Evolutionary conservation across 2,888 invertebrate genomes (phyloP), one percentile per base, ranked within the genome.

Genomic region (Sphaerophoria rueppellii): DNA sequence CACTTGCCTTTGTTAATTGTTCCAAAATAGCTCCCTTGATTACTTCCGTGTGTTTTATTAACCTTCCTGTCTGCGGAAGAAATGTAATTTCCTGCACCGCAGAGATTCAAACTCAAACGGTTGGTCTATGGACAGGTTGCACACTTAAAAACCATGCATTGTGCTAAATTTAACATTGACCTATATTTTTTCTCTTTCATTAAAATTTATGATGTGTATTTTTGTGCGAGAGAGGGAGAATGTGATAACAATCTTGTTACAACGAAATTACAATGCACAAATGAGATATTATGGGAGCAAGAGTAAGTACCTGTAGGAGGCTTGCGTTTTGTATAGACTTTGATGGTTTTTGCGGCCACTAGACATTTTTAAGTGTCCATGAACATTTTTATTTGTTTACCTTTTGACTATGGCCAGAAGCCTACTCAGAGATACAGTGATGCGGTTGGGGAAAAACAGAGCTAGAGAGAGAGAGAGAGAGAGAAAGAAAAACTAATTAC

Each of bases 141-240:
- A 24, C 12, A 24, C 40, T 43, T 50, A 14, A 9, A 61, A 46
- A n/a, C 16, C 52, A 52, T 35, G 9, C 14, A 43, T 70, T 32
- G 63, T 35, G 55, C 35, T 43, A n/a, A 24, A 61, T 60, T 73
- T 70, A 70, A 60, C 82, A 83, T 83, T 83, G 82, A 79, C 82
- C 78, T 61, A 83, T 82, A 70, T 82, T 78, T 48, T 69, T 24
- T 61, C 54, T 72, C 54, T 60, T 43, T 61, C 34, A 61, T 24
- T 24, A 1, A 24, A 24, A 24, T 24, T 1, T 24, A 24, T 24
- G 24, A 24, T 2, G 24, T 24, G 24, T 2, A 24, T 24, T 24
- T 24, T 24, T 24, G 2, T 24, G 24, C 24, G 24, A 24, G 24
- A 24, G 24, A 24, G 24, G 24, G 24, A 24, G 24, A 24, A 24